Conservation (phyloP, 2,797 vertebrate genomes). For the Syngnathus rostellatus region DNA sequence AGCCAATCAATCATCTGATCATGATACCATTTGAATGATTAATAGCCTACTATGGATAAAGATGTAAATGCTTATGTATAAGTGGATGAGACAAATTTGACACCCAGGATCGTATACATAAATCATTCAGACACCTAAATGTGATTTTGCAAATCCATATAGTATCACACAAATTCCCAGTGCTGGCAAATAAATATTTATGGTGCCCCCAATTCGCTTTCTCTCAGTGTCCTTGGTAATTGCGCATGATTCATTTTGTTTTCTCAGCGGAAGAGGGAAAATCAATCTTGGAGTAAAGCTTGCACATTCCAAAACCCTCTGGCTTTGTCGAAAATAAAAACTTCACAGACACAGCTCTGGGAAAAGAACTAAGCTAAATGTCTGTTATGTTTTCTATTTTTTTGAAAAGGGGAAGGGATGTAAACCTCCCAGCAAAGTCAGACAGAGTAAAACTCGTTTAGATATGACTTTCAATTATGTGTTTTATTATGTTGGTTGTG, state of each 20-base stretch:
- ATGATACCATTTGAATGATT: slow-evolving; percentile 41
- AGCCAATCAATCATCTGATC: slow-evolving; percentile 44
- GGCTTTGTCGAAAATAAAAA: slow-evolving; percentile 36
- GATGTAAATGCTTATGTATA: slow-evolving; percentile 56
- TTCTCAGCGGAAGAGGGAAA: slow-evolving; percentile 61
- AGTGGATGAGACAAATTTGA: slow-evolving; percentile 70
- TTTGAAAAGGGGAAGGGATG: slow-evolving; percentile 14
- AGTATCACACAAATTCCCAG: slow-evolving; percentile 69
- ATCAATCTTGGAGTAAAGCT: slow-evolving; percentile 67
- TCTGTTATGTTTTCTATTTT: slow-evolving; percentile 24
- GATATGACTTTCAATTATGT: slow-evolving; percentile 8
- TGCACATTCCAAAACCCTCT: slow-evolving; percentile 50
- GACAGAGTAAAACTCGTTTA: neutral
- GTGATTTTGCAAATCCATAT: slow-evolving; percentile 67
- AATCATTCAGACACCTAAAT: slow-evolving; percentile 77
- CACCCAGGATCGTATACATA: slow-evolving; percentile 57
- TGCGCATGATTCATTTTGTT: slow-evolving; percentile 70
- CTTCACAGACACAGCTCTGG: slow-evolving; percentile 25
- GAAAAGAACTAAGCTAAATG: slow-evolving; percentile 35
- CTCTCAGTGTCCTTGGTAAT: slow-evolving; percentile 65
- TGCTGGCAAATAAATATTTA: slow-evolving; percentile 75
- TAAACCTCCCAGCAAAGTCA: slow-evolving; percentile 15
- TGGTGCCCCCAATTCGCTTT: slow-evolving; percentile 56
- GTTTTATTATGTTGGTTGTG: neutral
- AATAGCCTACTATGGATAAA: slow-evolving; percentile 44